Percentiles rank a stretch among this genome's conserved stretches.
Evolutionary conservation across 2,888 invertebrate species (phyloP).

Genomic region (Cremastinae sp.): DNA sequence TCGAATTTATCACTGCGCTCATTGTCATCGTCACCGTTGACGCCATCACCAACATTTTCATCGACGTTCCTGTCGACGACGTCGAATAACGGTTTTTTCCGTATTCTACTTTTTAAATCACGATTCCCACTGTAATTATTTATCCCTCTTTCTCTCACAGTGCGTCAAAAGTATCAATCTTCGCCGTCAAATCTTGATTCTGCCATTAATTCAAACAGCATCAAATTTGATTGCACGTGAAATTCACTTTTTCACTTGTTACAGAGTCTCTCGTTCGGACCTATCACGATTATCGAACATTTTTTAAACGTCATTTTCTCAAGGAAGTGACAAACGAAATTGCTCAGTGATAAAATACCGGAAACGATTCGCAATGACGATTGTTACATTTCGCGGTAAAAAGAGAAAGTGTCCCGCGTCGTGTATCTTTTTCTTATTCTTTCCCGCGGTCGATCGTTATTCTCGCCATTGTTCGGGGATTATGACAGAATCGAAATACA

Average conservation of each 20-base stretch:
- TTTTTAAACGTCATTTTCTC: conserved; percentile 6
- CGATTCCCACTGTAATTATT: conserved; percentile 15
- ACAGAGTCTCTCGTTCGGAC: too few species aligned
- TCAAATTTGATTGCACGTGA: neutral
- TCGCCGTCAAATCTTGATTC: neutral
- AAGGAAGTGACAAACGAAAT: conserved; percentile 15
- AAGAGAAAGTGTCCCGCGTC: conserved; percentile 35
- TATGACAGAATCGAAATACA: too few species aligned
- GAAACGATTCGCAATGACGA: conserved; percentile 34
- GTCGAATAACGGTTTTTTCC: conserved; percentile 42
- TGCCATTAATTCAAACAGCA: neutral
- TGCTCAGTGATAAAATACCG: conserved; percentile 24
- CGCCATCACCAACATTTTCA: conserved; percentile 25
- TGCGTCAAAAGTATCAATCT: conserved; percentile 17
- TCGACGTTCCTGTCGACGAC: conserved; percentile 31
- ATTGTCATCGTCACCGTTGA: conserved; percentile 8
- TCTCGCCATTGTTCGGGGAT: conserved; percentile 12
- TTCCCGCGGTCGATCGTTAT: conserved; percentile 22
- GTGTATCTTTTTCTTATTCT: conserved; percentile 13
- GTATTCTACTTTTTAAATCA: conserved; percentile 35
- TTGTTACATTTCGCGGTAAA: conserved; percentile 36
- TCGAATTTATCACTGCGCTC: conserved; percentile 19
- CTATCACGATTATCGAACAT: too few species aligned
- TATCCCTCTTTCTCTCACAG: neutral
- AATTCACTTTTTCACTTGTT: too few species aligned